Evolutionary conservation across 2,888 invertebrate species (phyloP), one percentile per base, ranked within the genome.

Genomic region (Stenotaenia linearis): DNA sequence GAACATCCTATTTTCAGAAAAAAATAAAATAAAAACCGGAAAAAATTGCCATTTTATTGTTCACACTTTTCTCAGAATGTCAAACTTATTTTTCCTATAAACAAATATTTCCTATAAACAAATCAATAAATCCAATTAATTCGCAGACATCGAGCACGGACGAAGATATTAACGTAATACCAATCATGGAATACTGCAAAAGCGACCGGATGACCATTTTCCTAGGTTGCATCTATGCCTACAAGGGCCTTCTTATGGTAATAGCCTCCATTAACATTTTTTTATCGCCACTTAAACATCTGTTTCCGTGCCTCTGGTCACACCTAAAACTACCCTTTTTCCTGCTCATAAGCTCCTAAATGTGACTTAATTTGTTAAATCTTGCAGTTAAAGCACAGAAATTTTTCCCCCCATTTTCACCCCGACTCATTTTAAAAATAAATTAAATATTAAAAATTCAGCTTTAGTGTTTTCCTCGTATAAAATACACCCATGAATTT

Each of bases 241-340:
- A 98, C 86, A 99, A 99, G 87, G 98, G 98, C 81, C 89, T 99
- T 75, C 88, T 99, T 35, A 91, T 99, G 94, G 98, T 98, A 45
- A n/a, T n/a, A 45, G 3, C 45, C 2, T 45, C n/a, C 45, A 45
- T 45, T 18, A 45, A 45, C 45, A 45, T n/a, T 45, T 45, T 32
- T 45, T 45, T 45, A 45, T 9, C n/a, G 45, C 45, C 45, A 45
- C 45, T 45, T 45, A 45, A 40, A 45, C 45, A 45, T 45, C 15
- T 45, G 12, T 45, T 3, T 45, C 1, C n/a, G 6, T 12, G 40
- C 15, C n/a, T 45, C n/a, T 45, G 45, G 45, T 45, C n/a, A 45
- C 45, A 45, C 45, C 18, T 45, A n/a, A 3, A 45, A 45, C 45
- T 45, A 9, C 3, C 45, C 45, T 45, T 18, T 32, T 32, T 32